Base-by-base conservation (phyloP, 1,140 invertebrate genomes). In the Planococcus citri region DNA sequence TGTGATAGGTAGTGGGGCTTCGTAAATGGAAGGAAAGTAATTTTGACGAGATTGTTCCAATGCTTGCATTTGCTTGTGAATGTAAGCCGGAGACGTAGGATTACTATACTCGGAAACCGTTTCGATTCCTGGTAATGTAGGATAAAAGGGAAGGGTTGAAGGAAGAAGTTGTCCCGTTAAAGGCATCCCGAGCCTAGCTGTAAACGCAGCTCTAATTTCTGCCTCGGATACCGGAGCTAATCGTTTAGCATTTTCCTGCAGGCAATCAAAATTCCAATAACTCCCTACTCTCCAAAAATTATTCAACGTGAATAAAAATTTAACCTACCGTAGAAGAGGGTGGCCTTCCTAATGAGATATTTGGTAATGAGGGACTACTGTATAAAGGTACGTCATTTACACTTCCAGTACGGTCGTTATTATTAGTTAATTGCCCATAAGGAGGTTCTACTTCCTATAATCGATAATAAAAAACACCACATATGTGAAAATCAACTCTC, bases 321-420 rank as follows among this genome's bases (percentile, higher is more conserved):
- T 10, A 68, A 72, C 72, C 71, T 74, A 75, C 75, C 58, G 71
- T 71, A 69, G 74, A 67, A 27, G 79, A 76, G 75, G 88, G 87
- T 72, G 92, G 91, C 76, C 90, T 83, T 41, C 92, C 94, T 71
- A 97, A 81, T 41, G 93, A 95, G 75, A 97, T 97, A 81, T 97
- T 97, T 71, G 95, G 94, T 87, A 97, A 87, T 74, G 94, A 96
- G 38, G 94, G 94, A 74, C 91, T 94, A 74, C 91, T 94, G 80
- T 96, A 97, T 14, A 97, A 80, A 29, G 87, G 87, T 17, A 86
- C 78, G 79, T 88, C 87, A 27, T 82, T 82, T 51, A 82, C 82
- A 77, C 80, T 78, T 72, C 82, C 82, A 71, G 70, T 73, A 73
- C 84, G 82, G 67, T 82, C 81, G 74, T 81, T 81, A 73, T 78